A percentile compares a stretch with the other conserved stretches of the same genome.
These are phyloP conservation scores for Macrophya annulata DNA, from an alignment of 2,888 invertebrate species.

Conservation along the genomic window DNA sequence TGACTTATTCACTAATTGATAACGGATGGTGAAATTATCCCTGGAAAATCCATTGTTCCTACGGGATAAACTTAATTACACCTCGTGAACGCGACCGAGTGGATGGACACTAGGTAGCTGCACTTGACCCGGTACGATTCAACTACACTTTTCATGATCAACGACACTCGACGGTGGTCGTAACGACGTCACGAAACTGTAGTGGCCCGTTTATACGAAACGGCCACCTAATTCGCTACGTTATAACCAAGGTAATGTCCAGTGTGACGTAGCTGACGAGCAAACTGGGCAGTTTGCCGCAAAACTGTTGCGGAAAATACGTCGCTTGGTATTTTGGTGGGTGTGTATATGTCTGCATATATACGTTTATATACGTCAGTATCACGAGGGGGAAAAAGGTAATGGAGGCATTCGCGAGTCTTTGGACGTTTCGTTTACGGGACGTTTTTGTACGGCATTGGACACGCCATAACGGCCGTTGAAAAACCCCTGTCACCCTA, in stretches of 20 bases:
- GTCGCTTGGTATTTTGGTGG: background rate
- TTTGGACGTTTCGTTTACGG: slow-evolving; percentile 46
- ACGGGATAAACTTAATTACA: slow-evolving; percentile 37
- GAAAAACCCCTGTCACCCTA: slow-evolving; percentile 46
- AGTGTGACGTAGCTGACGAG: slow-evolving; percentile 23
- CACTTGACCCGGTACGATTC: slow-evolving; percentile 34
- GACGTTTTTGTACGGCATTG: slow-evolving; percentile 39
- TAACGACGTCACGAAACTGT: slow-evolving; percentile 18
- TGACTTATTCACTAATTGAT: slow-evolving; percentile 42
- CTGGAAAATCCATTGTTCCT: slow-evolving; percentile 34
- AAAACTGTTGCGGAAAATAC: slow-evolving; percentile 17
- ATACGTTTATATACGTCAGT: background rate
- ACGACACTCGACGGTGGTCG: slow-evolving; percentile 9
- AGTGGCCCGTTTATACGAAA: slow-evolving; percentile 16
- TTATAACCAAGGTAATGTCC: slow-evolving; percentile 35
- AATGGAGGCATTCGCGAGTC: slow-evolving; percentile 46
- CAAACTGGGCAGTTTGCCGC: slow-evolving; percentile 11
- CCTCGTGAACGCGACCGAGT: slow-evolving; percentile 3
- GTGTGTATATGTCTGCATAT: background rate
- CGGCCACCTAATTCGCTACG: slow-evolving; percentile 35
- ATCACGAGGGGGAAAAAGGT: slow-evolving; percentile 16
- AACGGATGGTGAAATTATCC: slow-evolving; percentile 23
- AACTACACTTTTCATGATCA: slow-evolving; percentile 37
- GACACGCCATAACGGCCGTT: slow-evolving; percentile 29
- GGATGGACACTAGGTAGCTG: background rate